These are phyloP conservation scores for Pipistrellus kuhlii DNA, from an alignment of 2,797 vertebrate genomes.

Conservation along the genomic window DNA sequence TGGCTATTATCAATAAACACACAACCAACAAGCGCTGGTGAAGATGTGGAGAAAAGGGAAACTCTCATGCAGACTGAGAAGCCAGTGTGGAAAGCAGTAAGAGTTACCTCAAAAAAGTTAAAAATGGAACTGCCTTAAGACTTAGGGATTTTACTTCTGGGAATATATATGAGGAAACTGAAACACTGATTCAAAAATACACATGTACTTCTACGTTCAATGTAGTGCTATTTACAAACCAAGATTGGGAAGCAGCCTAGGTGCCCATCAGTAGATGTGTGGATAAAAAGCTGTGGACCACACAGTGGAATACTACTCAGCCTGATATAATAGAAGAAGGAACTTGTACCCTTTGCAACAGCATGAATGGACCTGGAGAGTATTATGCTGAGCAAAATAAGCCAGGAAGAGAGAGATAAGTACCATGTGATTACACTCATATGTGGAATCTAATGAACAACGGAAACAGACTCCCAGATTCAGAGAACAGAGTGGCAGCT, in stretches of 20 bases:
- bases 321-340: neutral
- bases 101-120: neutral
- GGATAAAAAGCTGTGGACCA: neutral
- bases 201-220: neutral
- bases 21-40: neutral
- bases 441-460: neutral
- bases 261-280: neutral
- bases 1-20: neutral
- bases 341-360: neutral
- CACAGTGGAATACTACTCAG: neutral
- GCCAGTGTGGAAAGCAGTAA: neutral
- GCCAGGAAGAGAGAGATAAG: neutral
- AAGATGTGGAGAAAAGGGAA: neutral
- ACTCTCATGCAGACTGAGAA: neutral
- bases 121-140: neutral
- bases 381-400: neutral
- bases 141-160: neutral
- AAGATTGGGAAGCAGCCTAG: neutral
- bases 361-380: neutral
- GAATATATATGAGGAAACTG: neutral
- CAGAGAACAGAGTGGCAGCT: neutral
- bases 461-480: neutral
- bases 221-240: neutral
- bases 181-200: neutral
- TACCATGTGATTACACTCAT: neutral